Evolutionary conservation across 2,113 vertebrate genomes (phyloP), one percentile per base, ranked within the genome.

Genomic region (Trachemys scripta): DNA sequence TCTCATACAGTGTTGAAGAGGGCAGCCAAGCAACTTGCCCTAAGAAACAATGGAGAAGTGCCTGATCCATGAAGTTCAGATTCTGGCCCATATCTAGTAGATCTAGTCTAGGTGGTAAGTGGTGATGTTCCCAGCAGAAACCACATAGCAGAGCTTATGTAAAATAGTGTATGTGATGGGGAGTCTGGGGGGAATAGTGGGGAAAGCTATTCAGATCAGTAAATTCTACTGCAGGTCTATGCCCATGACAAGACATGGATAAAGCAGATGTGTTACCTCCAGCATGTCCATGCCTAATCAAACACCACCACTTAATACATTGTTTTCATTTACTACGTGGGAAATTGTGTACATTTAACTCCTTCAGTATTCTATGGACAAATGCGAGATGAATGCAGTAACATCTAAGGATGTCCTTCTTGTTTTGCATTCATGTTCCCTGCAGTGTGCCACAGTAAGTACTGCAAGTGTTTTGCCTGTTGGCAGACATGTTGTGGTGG

Each of bases 201-300:
- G 87, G 95, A 95, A 69, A 97, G 92, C 92, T 89, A 42, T 75
- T 75, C 80, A 72, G 86, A n/a, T 85, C 85, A 31, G 85, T 94
- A 92, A 92, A 94, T 91, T 93, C 57, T 90, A 84, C 25, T 79
- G 27, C 88, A 87, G 85, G 87, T 94, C 87, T 82, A 12, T 27
- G 22, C 51, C 65, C 49, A 27, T 65, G 80, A 82, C 16, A 75
- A 82, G 80, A 75, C n/a, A 82, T 27, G 49, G 56, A 13, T 85
- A 4, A 80, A 80, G 59, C 50, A 54, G 16, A 82, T 45, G 3
- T 4, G 1, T 85, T 92, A 87, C 19, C 72, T 86, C 84, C 24
- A 19, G 50, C 35, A 22, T 56, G 25, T 83, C 78, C 35, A 9
- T 50, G 65, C 25, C 47, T 87, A 2, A 69, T 69, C 29, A 69